Evolutionary conservation across 2,888 invertebrate genomes (phyloP), one percentile per base, ranked within the genome.

Genomic region (Linyphia triangularis): DNA sequence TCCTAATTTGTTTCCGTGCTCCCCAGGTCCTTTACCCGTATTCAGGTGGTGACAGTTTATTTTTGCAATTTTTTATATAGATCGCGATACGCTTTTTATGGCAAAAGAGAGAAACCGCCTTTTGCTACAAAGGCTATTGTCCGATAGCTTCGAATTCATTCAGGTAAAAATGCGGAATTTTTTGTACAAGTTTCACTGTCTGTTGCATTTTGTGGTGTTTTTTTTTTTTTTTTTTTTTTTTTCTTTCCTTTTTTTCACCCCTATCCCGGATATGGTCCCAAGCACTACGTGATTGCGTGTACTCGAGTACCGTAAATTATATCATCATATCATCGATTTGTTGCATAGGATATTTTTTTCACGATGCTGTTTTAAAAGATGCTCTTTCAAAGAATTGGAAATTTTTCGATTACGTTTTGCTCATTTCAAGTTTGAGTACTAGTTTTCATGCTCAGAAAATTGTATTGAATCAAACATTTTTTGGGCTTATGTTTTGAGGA

Each of bases 11-110:
- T 65, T 85, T 85, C 84, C 84, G 75, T 51, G 24, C 22, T 33
- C 57, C 22, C 59, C 84, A 85, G 84, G 84, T 85, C 84, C 65
- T 85, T 85, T 85, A 85, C 84, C 84, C 30, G 22, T 40, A 28
- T 33, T 30, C 19, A 69, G 24, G 82, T 75, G 77, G 84, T 85
- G 84, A 85, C 84, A 85, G 69, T 85, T 77, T 82, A 59, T 82
- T 82, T 82, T 72, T 63, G 43, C 63, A 26, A 72, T 81, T 59
- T 81, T 70, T 26, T 65, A 19, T 63, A 63, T 28, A 37, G 61
- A 33, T 30, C 69, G 9, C 43, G 43, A 43, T 28, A 28, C 43
- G 77, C 26, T 69, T 82, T 82, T 40, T 22, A 30, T 26, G 4
- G 33, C 7, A 43, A 16, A 81, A 26, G 30, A 69, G 37, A 77